Percentiles rank a stretch among this genome's conserved stretches.
Evolutionary conservation across 2,888 invertebrate genomes (phyloP).

Genomic region (Gortyna flavago): DNA sequence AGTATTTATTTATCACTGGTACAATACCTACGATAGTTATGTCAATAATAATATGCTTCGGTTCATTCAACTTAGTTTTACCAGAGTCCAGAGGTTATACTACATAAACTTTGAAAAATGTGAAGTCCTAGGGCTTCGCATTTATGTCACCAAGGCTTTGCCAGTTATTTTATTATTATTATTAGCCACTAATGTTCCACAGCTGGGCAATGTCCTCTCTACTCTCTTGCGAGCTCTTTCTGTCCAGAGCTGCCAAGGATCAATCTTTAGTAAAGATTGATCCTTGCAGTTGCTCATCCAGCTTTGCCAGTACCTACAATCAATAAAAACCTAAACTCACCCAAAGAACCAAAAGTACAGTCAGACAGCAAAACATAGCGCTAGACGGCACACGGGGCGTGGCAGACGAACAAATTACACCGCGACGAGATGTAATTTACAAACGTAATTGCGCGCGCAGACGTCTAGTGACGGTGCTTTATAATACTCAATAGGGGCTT

Average conservation of each 20-base stretch:
- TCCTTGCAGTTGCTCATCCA: neutral
- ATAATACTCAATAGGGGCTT: constrained; percentile 38
- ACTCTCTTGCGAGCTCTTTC: neutral
- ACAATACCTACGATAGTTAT: neutral
- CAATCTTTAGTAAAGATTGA: neutral
- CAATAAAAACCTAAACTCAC: constrained; percentile 20
- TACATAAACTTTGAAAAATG: neutral
- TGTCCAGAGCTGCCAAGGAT: too few relatives aligned
- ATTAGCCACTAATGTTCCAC: neutral
- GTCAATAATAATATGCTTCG: neutral
- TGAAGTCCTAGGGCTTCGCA: too few relatives aligned
- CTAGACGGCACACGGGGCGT: constrained; percentile 68
- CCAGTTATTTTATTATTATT: neutral
- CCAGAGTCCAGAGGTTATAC: neutral
- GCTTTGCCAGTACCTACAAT: neutral
- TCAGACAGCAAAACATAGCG: constrained; percentile 64
- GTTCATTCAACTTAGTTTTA: neutral
- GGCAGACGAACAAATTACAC: constrained; percentile 79
- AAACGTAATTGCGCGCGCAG: constrained; percentile 80
- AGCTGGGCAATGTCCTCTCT: neutral
- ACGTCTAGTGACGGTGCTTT: constrained; percentile 50
- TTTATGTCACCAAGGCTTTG: neutral
- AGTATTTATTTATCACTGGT: neutral
- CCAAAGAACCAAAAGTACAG: constrained; percentile 64
- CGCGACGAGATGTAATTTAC: constrained; percentile 78